Evolutionary conservation across 2,888 invertebrate species (phyloP).

Genomic region (Dioctria linearis): DNA sequence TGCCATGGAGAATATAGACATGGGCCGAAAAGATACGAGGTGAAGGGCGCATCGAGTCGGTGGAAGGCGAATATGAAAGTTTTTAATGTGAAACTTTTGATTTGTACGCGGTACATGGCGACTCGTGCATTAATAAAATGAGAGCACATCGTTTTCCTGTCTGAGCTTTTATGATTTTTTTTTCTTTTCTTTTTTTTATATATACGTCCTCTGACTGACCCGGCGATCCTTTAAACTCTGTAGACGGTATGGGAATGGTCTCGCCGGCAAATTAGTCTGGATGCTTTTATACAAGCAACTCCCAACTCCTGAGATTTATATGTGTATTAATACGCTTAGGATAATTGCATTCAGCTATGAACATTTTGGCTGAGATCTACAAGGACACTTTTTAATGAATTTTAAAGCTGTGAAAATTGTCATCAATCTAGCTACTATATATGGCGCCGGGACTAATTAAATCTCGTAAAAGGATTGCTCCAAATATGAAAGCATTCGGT

Average conservation of each 20-base stretch:
- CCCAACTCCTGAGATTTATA: background rate
- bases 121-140: constrained; percentile 58
- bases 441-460: too few relatives aligned
- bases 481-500: too few relatives aligned
- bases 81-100: constrained; percentile 58
- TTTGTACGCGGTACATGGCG: constrained; percentile 57
- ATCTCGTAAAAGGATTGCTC: too few relatives aligned
- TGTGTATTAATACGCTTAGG: constrained; percentile 3
- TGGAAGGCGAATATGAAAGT: constrained; percentile 53
- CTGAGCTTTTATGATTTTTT: constrained; percentile 22
- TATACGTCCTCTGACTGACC: background rate
- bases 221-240: background rate
- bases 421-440: too few relatives aligned
- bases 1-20: constrained; percentile 32
- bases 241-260: background rate
- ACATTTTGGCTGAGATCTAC: constrained; percentile 20
- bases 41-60: constrained; percentile 12
- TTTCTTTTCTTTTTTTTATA: background rate
- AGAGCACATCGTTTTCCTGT: constrained; percentile 39
- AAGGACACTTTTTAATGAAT: background rate
- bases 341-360: constrained; percentile 40
- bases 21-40: constrained; percentile 21
- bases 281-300: background rate
- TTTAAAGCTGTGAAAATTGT: too few relatives aligned
- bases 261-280: background rate